A percentile compares a stretch with the other conserved stretches of the same genome.
Conservation (phyloP, 2,113 vertebrate genomes). For the Tupaia chinensis region DNA sequence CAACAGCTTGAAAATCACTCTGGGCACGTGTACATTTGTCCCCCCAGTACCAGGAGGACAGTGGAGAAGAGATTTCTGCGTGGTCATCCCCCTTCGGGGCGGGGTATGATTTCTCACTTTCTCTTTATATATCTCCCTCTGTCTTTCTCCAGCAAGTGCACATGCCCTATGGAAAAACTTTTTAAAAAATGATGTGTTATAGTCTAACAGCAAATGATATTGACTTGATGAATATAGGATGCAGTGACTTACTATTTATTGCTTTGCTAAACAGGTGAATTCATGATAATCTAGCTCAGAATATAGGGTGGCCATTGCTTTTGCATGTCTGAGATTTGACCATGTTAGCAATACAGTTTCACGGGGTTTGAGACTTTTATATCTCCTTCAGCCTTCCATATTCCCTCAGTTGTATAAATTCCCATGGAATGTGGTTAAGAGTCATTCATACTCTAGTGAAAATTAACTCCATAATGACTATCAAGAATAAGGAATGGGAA, state of each 20-base stretch:
- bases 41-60: no score
- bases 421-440: background rate
- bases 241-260: background rate
- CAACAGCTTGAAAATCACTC: no score
- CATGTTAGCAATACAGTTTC: background rate
- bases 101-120: no score
- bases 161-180: no score
- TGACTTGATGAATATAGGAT: background rate
- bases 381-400: background rate
- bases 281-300: background rate
- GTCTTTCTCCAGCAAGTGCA: no score
- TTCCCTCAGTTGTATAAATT: background rate
- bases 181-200: background rate
- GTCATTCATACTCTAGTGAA: background rate
- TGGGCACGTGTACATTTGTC: no score
- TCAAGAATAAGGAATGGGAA: no score
- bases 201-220: background rate
- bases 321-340: background rate
- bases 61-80: no score
- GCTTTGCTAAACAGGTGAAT: background rate
- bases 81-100: no score
- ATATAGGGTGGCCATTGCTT: background rate
- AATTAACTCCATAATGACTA: background rate
- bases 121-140: no score
- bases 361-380: background rate